phyloP scores from a whole-genome alignment of 2,888 invertebrate species.

The Napeogenes sylphis region DNA sequence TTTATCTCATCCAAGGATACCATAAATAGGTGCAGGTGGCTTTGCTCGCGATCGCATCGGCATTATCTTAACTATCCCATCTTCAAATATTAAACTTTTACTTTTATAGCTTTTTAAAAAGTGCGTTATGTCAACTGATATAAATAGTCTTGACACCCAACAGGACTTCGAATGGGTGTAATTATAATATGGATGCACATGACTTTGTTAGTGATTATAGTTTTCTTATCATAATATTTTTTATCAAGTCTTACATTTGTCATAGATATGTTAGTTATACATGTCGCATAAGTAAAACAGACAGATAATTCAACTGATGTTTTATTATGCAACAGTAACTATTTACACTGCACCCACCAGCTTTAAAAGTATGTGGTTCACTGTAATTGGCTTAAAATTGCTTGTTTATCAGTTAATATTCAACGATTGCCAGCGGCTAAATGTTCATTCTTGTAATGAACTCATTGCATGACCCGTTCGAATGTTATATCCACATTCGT shows the following conservation, averaged over 20 bases:
- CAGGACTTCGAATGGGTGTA: no score
- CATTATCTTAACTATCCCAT: slow-evolving; percentile 70
- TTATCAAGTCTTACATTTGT: slow-evolving; percentile 13
- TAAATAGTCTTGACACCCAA: slow-evolving; percentile 33
- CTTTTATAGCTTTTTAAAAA: slow-evolving; percentile 69
- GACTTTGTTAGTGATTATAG: neutral
- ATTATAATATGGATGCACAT: no score
- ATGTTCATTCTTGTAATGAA: slow-evolving; percentile 48
- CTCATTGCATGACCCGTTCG: slow-evolving; percentile 47
- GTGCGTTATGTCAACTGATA: slow-evolving; percentile 63
- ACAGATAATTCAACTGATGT: slow-evolving; percentile 6
- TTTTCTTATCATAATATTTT: no score
- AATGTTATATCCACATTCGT: slow-evolving; percentile 34
- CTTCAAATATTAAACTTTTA: slow-evolving; percentile 72
- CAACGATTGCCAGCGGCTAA: slow-evolving; percentile 47
- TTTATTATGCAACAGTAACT: neutral
- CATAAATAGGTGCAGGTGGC: slow-evolving; percentile 65
- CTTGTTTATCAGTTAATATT: slow-evolving; percentile 52
- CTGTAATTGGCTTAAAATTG: slow-evolving; percentile 50
- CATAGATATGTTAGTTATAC: slow-evolving; percentile 13
- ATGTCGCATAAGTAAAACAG: slow-evolving; percentile 10
- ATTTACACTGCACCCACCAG: neutral
- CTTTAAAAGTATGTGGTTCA: slow-evolving; percentile 1
- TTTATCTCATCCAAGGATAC: slow-evolving; percentile 24
- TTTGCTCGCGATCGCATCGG: slow-evolving; percentile 53